phyloP scores from a whole-genome alignment of 2,797 vertebrate genomes.

The Chromobotia macracanthus region DNA sequence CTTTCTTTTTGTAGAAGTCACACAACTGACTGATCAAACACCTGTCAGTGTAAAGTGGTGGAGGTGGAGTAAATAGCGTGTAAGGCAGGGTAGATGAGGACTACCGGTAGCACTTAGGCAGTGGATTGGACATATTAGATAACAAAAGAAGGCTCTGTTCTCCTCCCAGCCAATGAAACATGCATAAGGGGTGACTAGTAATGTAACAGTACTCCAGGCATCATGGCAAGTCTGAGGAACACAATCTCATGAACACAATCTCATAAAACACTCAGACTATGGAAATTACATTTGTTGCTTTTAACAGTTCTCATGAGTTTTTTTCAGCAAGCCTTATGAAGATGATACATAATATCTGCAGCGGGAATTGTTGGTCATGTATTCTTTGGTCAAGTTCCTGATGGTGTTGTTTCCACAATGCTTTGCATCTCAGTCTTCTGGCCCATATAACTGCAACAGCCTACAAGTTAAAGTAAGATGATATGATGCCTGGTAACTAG shows the following conservation, averaged over 20 bases:
- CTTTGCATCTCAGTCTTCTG: conserved; percentile 50
- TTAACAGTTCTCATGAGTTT: no score
- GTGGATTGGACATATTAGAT: conserved; percentile 65
- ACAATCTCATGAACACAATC: conserved; percentile 63
- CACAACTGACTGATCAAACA: conserved; percentile 3
- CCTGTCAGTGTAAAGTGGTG: background rate
- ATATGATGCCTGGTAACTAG: conserved; percentile 71
- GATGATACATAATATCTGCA: background rate
- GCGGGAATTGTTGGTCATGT: background rate
- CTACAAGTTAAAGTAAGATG: conserved; percentile 78
- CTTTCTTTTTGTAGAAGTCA: background rate
- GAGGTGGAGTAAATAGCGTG: conserved; percentile 3
- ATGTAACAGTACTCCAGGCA: conserved; percentile 75
- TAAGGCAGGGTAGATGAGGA: conserved; percentile 16
- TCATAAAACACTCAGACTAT: conserved; percentile 14
- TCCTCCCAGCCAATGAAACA: conserved; percentile 77
- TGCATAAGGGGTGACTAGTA: conserved; percentile 77
- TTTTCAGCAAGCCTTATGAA: no score
- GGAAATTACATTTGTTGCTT: background rate
- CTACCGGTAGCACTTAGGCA: conserved; percentile 33
- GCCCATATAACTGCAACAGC: conserved; percentile 54
- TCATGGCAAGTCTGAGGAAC: conserved; percentile 64
- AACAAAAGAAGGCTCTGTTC: conserved; percentile 77
- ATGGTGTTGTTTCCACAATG: conserved; percentile 19
- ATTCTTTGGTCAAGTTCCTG: conserved; percentile 26